phyloP scores from a whole-genome alignment of 2,888 invertebrate genomes.

The Drosophila parthenogenetica region DNA sequence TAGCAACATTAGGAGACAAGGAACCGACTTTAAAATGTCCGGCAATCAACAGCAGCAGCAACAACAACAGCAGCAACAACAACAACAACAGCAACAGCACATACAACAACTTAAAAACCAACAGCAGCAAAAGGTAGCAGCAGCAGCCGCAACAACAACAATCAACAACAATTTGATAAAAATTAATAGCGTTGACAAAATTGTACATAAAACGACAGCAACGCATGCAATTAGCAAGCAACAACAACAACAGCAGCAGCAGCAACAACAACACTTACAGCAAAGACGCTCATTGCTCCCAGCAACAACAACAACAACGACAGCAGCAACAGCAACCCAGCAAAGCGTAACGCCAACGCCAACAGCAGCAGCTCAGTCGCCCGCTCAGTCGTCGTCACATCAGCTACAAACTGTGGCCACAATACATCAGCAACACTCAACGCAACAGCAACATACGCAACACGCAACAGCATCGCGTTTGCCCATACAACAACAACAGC shows the following conservation, averaged over 20 bases:
- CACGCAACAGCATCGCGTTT: constrained; percentile 59
- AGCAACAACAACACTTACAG: constrained; percentile 56
- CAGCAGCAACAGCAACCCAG: constrained; percentile 54
- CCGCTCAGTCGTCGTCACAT: constrained; percentile 66
- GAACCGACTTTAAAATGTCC: constrained; percentile 74
- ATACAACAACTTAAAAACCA: constrained; percentile 43
- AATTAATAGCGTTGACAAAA: constrained; percentile 78
- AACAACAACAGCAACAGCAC: constrained; percentile 41
- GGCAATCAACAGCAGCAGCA: constrained; percentile 74
- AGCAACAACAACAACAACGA: constrained; percentile 57
- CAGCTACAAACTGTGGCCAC: constrained; percentile 84
- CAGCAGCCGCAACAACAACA: constrained; percentile 47
- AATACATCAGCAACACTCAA: constrained; percentile 81
- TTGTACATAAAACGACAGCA: constrained; percentile 63
- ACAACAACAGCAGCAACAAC: constrained; percentile 42
- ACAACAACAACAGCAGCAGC: constrained; percentile 50
- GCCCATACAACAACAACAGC: constrained; percentile 59
- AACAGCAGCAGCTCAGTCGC: constrained; percentile 45
- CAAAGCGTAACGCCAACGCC: constrained; percentile 65
- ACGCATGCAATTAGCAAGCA: constrained; percentile 55
- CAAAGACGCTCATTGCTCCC: constrained; percentile 41
- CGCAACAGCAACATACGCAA: constrained; percentile 63
- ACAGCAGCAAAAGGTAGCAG: constrained; percentile 49
- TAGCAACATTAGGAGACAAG: constrained; percentile 38
- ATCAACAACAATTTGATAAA: constrained; percentile 73